Evolutionary conservation across 92 coral and sea anemone species (phyloP).

Genomic region (Phenganax subtilis): DNA sequence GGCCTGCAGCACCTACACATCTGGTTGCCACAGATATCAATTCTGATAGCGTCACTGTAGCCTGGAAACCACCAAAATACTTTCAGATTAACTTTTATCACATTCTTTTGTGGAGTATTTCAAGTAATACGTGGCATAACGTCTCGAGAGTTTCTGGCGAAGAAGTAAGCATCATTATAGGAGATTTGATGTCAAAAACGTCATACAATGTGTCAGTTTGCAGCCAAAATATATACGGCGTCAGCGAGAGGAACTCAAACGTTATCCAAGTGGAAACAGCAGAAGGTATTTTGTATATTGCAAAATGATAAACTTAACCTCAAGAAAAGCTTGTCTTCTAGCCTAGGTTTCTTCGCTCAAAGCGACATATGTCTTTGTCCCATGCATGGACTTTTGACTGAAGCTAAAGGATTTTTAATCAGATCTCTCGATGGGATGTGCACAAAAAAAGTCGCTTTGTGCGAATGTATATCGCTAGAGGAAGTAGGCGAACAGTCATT

Average conservation of each 20-base stretch:
- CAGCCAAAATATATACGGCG: conserved; percentile 16
- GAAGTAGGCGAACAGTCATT: too few species aligned
- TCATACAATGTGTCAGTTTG: neutral
- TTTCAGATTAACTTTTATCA: conserved; percentile 21
- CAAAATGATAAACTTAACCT: neutral
- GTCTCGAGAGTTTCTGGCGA: neutral
- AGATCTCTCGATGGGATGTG: too few species aligned
- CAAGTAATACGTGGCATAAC: conserved; percentile 22
- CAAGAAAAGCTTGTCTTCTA: neutral
- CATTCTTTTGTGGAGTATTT: neutral
- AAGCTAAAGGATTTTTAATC: too few species aligned
- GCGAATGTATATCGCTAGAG: too few species aligned
- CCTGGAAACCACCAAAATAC: conserved; percentile 42
- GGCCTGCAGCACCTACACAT: conserved; percentile 37
- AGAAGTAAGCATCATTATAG: neutral
- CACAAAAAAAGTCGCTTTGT: too few species aligned
- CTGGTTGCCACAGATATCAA: conserved; percentile 29
- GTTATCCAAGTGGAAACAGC: conserved; percentile 16
- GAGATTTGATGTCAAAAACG: neutral
- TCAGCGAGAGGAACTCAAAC: conserved; percentile 1
- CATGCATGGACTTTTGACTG: too few species aligned
- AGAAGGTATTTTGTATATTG: neutral
- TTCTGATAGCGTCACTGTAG: conserved; percentile 22
- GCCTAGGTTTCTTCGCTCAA: neutral
- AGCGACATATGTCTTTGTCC: too few species aligned